Evolutionary conservation across 2,797 vertebrate genomes (phyloP), one percentile per base, ranked within the genome.

Genomic region (Mormyrus hasselquistii): DNA sequence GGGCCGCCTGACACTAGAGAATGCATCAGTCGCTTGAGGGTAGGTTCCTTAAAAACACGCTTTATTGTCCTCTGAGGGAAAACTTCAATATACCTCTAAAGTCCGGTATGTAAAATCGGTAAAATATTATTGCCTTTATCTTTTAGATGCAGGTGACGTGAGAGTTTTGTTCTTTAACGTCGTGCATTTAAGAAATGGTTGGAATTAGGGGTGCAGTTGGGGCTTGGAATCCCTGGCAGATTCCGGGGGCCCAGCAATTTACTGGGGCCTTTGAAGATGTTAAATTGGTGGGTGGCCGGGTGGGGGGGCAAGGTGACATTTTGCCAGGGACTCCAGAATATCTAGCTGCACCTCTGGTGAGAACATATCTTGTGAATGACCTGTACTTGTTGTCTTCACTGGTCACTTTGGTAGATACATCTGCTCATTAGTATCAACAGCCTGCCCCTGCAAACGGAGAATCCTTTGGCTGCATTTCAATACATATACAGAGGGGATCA

Each of bases 1-100:
- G 84, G n/a, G 9, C 10, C 41, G 65, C 34, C 38, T 90, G 83
- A 65, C 84, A 89, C 69, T 87, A 53, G 57, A 90, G 82, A 82
- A 87, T 41, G 84, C 49, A 65, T 65, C 65, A 41, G n/a, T 62
- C 53, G 50, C 88, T 89, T 49, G 85, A n/a, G 22, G 52, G 8
- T 38, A 3, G 52, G 55, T 62, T 38, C 89, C 65, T 29, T 84
- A 57, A 88, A 55, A 88, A 38, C 57, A n/a, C 16, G n/a, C n/a
- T 9, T 38, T 41, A 25, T 8, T 57, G 3, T 53, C 10, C 65
- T 69, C 10, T 69, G 65, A 12, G 12, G 65, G 65, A 69, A 69
- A 34, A 34, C 10, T 34, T 16, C 4, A 38, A 41, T 41, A 44
- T 41, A 44, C 16, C 73, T 44, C 6, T 79, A 41, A 79, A 44